Percentiles rank a stretch among this genome's conserved stretches.
phyloP scores from a whole-genome alignment of 2,113 vertebrate genomes.

The Cyanistes caeruleus region DNA sequence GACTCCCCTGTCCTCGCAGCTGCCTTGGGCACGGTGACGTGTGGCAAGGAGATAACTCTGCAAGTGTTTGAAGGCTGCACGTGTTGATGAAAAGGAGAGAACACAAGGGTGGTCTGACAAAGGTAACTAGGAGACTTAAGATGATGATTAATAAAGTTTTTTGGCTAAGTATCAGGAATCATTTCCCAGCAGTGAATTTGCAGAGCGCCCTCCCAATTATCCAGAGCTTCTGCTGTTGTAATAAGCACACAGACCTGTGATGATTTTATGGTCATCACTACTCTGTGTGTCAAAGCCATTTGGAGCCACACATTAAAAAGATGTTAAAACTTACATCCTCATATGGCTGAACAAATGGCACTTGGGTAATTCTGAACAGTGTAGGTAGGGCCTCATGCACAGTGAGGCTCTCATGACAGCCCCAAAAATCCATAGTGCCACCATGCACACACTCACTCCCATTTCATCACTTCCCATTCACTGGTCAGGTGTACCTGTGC shows the following conservation, averaged over 20 bases:
- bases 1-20: background rate
- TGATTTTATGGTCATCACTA: background rate
- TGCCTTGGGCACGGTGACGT: background rate
- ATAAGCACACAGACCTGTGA: background rate
- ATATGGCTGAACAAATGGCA: background rate
- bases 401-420: background rate
- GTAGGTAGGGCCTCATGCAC: background rate
- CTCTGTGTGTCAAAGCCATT: background rate
- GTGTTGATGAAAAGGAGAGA: slow-evolving; percentile 7
- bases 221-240: background rate
- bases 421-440: background rate
- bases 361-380: background rate
- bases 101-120: background rate
- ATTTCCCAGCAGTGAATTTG: background rate
- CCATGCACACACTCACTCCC: background rate
- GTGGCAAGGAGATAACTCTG: background rate
- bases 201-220: background rate
- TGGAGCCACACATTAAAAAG: background rate
- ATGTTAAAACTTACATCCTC: background rate
- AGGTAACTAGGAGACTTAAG: background rate
- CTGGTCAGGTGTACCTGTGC: background rate
- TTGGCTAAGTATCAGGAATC: background rate
- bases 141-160: background rate
- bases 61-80: background rate
- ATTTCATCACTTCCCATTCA: background rate